Evolutionary conservation across 2,113 vertebrate genomes (phyloP).

Genomic region (Hemiprocne comata): DNA sequence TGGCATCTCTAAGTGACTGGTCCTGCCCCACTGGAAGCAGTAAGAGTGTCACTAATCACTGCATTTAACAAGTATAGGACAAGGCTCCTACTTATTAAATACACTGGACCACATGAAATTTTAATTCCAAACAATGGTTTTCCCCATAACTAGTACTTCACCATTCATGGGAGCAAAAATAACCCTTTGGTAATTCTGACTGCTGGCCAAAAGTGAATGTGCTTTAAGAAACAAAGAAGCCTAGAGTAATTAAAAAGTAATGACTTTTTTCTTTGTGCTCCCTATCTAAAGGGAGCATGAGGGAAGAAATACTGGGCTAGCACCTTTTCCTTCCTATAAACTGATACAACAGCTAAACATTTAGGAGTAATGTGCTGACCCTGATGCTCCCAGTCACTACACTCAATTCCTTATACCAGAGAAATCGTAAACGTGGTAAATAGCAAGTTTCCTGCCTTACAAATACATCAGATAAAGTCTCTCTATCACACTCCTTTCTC

Average conservation of each 20-base stretch:
- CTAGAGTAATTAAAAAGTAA: conserved; percentile 40
- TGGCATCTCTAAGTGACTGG: background rate
- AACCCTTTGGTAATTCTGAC: background rate
- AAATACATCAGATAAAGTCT: background rate
- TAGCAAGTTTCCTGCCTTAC: conserved; percentile 23
- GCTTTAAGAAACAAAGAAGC: conserved; percentile 29
- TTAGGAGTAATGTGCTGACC: conserved; percentile 52
- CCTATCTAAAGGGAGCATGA: background rate
- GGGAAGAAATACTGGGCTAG: background rate
- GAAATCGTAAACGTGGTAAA: conserved; percentile 46
- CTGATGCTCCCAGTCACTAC: conserved; percentile 4
- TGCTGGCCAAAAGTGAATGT: background rate
- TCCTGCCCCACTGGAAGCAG: background rate
- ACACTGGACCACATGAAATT: background rate
- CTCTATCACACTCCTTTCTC: background rate
- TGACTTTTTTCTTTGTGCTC: conserved; percentile 19
- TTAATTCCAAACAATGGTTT: conserved; percentile 15
- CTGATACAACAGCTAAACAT: conserved; percentile 46
- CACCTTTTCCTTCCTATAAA: conserved; percentile 32
- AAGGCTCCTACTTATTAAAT: conserved; percentile 16
- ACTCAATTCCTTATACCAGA: conserved; percentile 34
- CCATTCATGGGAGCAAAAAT: background rate
- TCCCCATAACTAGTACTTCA: conserved; percentile 4
- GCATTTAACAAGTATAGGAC: background rate
- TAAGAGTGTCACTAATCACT: background rate